Evolutionary conservation across 2,113 vertebrate species (phyloP), one percentile per base, ranked within the genome.

Genomic region (Puma concolor): DNA sequence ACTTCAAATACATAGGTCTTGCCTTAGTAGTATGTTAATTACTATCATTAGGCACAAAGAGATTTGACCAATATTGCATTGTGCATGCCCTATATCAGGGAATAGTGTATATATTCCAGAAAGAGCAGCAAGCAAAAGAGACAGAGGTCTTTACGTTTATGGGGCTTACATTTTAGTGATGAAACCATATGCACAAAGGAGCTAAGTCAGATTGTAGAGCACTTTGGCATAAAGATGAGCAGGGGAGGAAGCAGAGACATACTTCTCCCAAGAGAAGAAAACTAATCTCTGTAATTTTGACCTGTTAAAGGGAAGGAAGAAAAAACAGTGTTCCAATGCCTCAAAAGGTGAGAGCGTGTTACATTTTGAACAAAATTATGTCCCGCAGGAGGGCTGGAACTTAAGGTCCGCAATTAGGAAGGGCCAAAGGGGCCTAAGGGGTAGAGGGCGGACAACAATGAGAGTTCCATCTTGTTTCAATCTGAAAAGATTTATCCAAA

Each of bases 341-440:
- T 67, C 17, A 17, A 60, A 64, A 74, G 23, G 15, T 48, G 14
- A 93, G 6, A 93, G 10, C 64, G 9, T 27, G 17, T 27, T 38
- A 17, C 21, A 29, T 31, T 84, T 50, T 25, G 71, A 36, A n/a
- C 31, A 72, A 87, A 66, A 52, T 15, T 93, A 25, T 38, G 50
- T 63, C 13, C 10, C 0, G 0, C 4, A 27, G 27, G 33, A 41
- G 4, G 2, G 33, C 25, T 33, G 44, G 33, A 17, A 14, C 33
- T 54, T 44, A 5, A 7, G 25, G 1, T 33, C n/a, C 41, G 19
- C 27, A 79, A 17, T 25, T 74, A 11, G 13, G 23, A 38, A 67
- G 60, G 31, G 2, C 5, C 8, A 57, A 44, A 66, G 17, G 23
- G 69, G 5, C 33, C 57, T 11, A 48, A 50, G 52, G 4, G 10